Percentiles rank a stretch among this genome's conserved stretches.
Conservation (phyloP, 1,140 invertebrate genomes). For the Habropoda laboriosa region DNA sequence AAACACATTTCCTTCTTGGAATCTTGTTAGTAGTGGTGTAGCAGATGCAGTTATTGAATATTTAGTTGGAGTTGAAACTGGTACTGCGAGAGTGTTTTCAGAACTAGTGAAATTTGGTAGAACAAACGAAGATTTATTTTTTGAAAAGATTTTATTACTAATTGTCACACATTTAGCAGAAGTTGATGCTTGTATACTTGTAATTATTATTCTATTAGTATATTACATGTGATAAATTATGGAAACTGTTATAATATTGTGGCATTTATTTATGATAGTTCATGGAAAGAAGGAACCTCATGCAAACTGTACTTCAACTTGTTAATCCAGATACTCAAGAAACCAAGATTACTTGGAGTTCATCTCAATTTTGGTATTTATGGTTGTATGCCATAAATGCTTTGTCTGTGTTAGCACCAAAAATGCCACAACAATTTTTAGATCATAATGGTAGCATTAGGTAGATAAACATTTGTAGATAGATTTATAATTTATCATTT, state of each 20-base stretch:
- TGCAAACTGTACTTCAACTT: constrained; percentile 57
- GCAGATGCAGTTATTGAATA: constrained; percentile 65
- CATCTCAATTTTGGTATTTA: constrained; percentile 64
- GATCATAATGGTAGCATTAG: constrained; percentile 53
- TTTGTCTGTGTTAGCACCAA: constrained; percentile 61
- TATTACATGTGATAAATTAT: background rate
- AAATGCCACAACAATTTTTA: constrained; percentile 70
- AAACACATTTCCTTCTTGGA: constrained; percentile 62
- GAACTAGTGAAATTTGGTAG: constrained; percentile 43
- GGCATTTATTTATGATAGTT: constrained; percentile 45
- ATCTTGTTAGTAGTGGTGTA: constrained; percentile 67
- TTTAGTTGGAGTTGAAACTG: constrained; percentile 51
- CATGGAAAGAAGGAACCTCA: constrained; percentile 55
- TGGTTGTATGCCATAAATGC: constrained; percentile 59
- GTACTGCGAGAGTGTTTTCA: constrained; percentile 55
- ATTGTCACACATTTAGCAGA: constrained; percentile 53
- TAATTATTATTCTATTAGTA: constrained; percentile 32
- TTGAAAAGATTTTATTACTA: constrained; percentile 68
- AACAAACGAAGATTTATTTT: constrained; percentile 60
- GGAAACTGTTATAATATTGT: background rate
- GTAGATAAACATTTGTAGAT: constrained; percentile 54
- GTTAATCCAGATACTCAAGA: constrained; percentile 52
- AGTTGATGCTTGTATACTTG: constrained; percentile 45
- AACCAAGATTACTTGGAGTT: constrained; percentile 30
- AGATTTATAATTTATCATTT: background rate